A percentile compares a stretch with the other conserved stretches of the same genome.
Evolutionary conservation across 2,888 invertebrate species (phyloP).

Genomic region (Eilema sororculum): DNA sequence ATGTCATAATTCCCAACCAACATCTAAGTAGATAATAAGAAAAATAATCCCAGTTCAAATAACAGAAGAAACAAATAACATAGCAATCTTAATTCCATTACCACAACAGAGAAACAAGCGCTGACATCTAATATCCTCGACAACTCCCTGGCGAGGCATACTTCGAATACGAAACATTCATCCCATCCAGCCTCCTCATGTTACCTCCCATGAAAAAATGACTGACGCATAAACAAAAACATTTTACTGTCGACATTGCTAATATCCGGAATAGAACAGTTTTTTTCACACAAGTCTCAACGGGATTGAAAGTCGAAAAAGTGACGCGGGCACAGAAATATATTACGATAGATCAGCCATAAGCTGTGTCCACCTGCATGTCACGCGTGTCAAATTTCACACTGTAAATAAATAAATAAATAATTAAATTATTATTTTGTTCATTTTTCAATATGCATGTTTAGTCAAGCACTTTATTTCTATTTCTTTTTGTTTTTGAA

Average conservation of each 20-base stretch:
- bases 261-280: slow-evolving; percentile 39
- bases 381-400: too few species aligned
- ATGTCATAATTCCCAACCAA: not conserved
- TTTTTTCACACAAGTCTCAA: slow-evolving; percentile 49
- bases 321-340: slow-evolving; percentile 44
- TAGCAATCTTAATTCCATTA: slow-evolving; percentile 20
- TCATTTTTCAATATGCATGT: too few species aligned
- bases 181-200: slow-evolving; percentile 24
- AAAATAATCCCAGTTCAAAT: slow-evolving; percentile 19
- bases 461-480: too few species aligned
- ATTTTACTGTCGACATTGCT: slow-evolving; percentile 46
- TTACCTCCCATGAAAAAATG: slow-evolving; percentile 40
- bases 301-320: slow-evolving; percentile 47
- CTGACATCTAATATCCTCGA: slow-evolving; percentile 34
- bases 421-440: too few species aligned
- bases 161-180: slow-evolving; percentile 27
- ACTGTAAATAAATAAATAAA: too few species aligned
- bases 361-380: too few species aligned
- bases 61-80: slow-evolving; percentile 25
- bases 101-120: slow-evolving; percentile 19
- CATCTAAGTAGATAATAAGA: not conserved
- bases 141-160: slow-evolving; percentile 28
- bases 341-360: too few species aligned
- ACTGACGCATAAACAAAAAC: slow-evolving; percentile 50
- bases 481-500: too few species aligned